Conservation (phyloP, 2,888 invertebrate species). For the Drosophila greeni region DNA sequence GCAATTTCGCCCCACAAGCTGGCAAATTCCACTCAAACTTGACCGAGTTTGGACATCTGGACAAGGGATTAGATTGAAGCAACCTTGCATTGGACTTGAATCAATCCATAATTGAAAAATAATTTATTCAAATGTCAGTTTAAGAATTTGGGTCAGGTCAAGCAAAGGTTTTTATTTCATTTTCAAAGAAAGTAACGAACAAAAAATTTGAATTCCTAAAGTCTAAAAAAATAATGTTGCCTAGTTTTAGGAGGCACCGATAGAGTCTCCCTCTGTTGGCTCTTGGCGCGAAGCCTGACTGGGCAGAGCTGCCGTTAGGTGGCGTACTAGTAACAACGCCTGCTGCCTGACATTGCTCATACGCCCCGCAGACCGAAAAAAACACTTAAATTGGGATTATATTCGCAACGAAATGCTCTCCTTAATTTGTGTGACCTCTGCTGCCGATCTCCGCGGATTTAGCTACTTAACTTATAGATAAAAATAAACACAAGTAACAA, state of each 20-base stretch:
- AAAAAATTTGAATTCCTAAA: neutral
- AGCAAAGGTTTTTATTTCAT: neutral
- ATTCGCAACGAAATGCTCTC: constrained; percentile 19
- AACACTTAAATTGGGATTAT: constrained; percentile 4
- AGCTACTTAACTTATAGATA: constrained; percentile 44
- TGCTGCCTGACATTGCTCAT: constrained; percentile 49
- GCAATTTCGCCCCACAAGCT: constrained; percentile 25
- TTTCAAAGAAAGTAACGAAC: neutral
- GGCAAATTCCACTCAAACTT: constrained; percentile 50
- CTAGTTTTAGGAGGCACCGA: constrained; percentile 39
- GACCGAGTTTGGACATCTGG: constrained; percentile 51
- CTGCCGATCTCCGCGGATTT: constrained; percentile 37
- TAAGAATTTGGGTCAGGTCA: neutral
- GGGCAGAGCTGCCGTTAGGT: neutral
- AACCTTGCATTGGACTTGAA: constrained; percentile 46
- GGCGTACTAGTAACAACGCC: neutral
- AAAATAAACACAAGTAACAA: constrained; percentile 25
- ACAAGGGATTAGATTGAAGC: constrained; percentile 50
- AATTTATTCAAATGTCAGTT: constrained; percentile 17
- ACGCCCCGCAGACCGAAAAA: constrained; percentile 43
- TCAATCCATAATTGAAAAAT: constrained; percentile 1
- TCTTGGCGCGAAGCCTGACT: neutral
- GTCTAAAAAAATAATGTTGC: constrained; percentile 22
- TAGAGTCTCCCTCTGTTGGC: constrained; percentile 13
- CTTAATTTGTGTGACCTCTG: constrained; percentile 63